Conservation (phyloP, 2,113 vertebrate species). For the Pelobates fuscus region DNA sequence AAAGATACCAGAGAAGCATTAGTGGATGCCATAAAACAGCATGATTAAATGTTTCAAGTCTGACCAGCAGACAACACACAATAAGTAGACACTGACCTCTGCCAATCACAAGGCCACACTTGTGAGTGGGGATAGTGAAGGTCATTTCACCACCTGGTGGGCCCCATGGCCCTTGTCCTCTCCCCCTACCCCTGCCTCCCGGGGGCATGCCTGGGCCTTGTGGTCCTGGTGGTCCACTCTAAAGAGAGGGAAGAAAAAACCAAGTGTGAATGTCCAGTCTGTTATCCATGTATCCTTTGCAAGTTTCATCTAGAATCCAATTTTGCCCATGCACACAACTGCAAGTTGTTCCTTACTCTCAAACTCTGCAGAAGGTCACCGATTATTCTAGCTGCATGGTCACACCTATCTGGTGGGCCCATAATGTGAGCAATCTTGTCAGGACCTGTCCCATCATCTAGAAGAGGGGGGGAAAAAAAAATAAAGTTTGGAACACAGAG, state of each 20-base stretch:
- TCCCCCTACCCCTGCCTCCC: conserved; percentile 79
- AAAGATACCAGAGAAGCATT: no score
- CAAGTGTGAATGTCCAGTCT: neutral
- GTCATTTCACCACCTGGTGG: conserved; percentile 88
- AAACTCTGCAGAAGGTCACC: conserved; percentile 89
- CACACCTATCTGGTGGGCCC: conserved; percentile 88
- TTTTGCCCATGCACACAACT: no score
- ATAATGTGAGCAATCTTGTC: conserved; percentile 91
- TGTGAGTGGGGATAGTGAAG: conserved; percentile 91
- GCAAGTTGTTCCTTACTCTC: conserved; percentile 73
- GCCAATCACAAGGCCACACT: conserved; percentile 91
- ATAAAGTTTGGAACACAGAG: no score
- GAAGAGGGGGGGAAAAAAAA: neutral
- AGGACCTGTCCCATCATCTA: conserved; percentile 85
- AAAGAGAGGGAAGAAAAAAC: conserved; percentile 7
- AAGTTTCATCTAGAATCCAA: no score
- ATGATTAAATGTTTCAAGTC: no score
- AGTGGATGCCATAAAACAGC: no score
- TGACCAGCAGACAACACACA: no score
- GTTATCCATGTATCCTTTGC: no score
- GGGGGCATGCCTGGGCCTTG: conserved; percentile 83
- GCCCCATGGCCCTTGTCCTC: conserved; percentile 85
- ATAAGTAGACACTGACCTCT: conserved; percentile 61
- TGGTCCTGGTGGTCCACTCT: conserved; percentile 79
- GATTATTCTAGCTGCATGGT: conserved; percentile 89